phyloP scores from a whole-genome alignment of 2,113 vertebrate species.

The Laterallus jamaicensis region DNA sequence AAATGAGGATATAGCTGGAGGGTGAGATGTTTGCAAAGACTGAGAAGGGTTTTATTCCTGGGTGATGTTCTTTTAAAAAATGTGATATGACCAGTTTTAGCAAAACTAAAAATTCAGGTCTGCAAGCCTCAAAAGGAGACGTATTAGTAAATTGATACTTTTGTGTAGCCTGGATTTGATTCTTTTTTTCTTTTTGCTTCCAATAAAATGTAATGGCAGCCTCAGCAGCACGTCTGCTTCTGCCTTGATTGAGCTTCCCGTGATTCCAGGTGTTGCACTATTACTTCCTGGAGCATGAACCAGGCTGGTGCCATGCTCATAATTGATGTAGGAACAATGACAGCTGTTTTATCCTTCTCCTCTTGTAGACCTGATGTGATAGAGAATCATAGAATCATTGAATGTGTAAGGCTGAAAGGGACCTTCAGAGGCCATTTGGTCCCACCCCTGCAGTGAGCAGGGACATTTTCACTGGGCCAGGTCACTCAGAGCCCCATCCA shows the following conservation, averaged over 20 bases:
- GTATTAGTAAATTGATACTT: not conserved
- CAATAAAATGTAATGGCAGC: not conserved
- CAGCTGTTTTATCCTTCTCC: not conserved
- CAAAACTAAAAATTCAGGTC: not conserved
- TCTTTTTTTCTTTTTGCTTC: not conserved
- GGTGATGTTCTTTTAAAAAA: not conserved
- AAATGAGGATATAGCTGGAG: not conserved
- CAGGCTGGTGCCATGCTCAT: not conserved
- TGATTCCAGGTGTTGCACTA: rapidly evolving
- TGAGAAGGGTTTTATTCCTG: not conserved
- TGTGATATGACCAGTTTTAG: not conserved
- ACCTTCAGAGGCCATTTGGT: no score
- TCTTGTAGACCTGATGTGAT: not conserved
- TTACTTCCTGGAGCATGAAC: not conserved
- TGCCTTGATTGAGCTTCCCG: not conserved
- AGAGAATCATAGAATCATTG: no score
- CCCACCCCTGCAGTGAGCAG: no score
- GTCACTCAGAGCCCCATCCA: no score
- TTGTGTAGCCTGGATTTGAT: not conserved
- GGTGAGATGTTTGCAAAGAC: not conserved
- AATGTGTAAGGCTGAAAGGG: no score
- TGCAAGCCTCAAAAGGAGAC: not conserved
- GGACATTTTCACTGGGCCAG: no score
- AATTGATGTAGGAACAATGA: no score
- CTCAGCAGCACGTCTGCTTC: not conserved